Evolutionary conservation across 1,140 invertebrate species (phyloP).

Genomic region (Arion vulgaris): DNA sequence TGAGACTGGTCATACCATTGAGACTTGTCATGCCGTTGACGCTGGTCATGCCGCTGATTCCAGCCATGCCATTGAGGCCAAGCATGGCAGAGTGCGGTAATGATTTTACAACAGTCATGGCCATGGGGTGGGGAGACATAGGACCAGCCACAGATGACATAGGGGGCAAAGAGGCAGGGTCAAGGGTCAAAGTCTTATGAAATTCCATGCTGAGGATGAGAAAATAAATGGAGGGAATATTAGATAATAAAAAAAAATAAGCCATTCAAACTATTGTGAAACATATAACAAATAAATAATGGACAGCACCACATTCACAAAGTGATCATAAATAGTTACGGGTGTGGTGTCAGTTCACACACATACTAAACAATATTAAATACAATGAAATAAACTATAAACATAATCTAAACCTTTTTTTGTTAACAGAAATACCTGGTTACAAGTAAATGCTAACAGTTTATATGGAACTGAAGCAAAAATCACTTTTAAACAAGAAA

Average conservation of each 20-base stretch:
- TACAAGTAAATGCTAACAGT: no score
- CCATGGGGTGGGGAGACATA: slow-evolving; percentile 31
- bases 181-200: slow-evolving; percentile 92
- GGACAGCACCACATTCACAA: neutral
- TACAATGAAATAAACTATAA: slow-evolving; percentile 32
- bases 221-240: slow-evolving; percentile 49
- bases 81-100: slow-evolving; percentile 19
- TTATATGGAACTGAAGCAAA: no score
- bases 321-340: neutral
- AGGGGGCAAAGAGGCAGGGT: slow-evolving; percentile 76
- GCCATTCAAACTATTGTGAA: neutral
- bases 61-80: slow-evolving; percentile 27
- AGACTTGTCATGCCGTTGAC: no score
- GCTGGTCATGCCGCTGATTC: slow-evolving; percentile 22
- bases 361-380: neutral
- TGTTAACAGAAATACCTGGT: no score
- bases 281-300: neutral
- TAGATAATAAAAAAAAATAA: slow-evolving; percentile 28
- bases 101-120: slow-evolving; percentile 31
- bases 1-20: no score
- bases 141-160: slow-evolving; percentile 72
- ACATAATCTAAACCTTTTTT: no score
- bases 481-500: no score
- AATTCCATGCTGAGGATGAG: slow-evolving; percentile 92
- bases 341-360: neutral